Conservation (phyloP, 92 coral and sea anemone genomes). For the Heteractis magnifica region DNA sequence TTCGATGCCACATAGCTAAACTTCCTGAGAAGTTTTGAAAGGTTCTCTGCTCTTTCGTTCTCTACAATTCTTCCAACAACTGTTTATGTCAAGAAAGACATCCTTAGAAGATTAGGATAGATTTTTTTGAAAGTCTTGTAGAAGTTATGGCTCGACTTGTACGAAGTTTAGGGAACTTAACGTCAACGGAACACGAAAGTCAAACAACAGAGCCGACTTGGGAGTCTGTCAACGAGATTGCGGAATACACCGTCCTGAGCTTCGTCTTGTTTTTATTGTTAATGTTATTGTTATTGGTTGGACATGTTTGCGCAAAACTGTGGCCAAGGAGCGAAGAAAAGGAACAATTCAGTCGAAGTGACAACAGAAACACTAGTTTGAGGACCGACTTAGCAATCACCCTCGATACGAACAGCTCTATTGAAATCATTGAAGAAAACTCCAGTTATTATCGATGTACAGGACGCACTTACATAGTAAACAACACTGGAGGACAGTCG, state of each 20-base stretch:
- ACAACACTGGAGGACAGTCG: neutral
- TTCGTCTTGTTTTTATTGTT: constrained; percentile 43
- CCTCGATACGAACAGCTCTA: constrained; percentile 24
- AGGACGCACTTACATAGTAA: neutral
- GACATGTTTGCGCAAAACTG: constrained; percentile 43
- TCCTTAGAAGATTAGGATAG: too few species aligned
- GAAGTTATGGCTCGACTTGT: neutral
- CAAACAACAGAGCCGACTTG: neutral
- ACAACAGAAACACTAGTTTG: constrained; percentile 15
- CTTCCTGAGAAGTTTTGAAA: too few species aligned
- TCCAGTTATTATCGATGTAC: constrained; percentile 9
- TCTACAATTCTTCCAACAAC: too few species aligned
- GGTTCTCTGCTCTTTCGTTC: too few species aligned
- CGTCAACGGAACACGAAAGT: neutral
- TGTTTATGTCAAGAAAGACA: neutral
- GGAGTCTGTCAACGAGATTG: constrained; percentile 25
- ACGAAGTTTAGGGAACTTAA: neutral
- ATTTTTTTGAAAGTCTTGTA: neutral
- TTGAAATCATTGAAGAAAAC: constrained; percentile 18
- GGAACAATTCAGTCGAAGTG: neutral
- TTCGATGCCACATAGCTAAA: too few species aligned
- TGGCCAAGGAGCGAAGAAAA: constrained; percentile 44
- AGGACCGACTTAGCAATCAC: constrained; percentile 23
- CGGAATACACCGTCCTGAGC: constrained; percentile 47
- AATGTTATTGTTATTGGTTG: constrained; percentile 50